Conservation (phyloP, 2,797 vertebrate genomes). For the Emydoidea blandingii region DNA sequence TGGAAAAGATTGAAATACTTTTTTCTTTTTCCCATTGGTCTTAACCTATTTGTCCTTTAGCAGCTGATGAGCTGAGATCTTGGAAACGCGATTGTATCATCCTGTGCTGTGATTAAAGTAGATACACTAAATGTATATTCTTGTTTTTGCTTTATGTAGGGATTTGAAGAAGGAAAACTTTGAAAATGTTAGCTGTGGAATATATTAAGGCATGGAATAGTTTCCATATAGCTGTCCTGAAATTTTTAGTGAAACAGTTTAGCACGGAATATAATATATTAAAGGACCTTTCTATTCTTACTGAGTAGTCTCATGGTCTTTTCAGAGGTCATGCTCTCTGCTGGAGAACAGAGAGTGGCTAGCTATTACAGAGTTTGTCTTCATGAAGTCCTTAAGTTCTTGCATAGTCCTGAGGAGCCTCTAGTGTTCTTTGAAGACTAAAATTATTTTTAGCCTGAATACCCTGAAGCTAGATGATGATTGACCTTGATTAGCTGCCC, state of each 20-base stretch:
- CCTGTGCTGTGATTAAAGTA: background rate
- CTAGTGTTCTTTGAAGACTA: background rate
- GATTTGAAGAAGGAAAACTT: background rate
- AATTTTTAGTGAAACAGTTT: background rate
- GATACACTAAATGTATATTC: background rate
- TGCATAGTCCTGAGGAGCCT: background rate
- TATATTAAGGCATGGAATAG: background rate
- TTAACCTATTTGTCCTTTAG: background rate
- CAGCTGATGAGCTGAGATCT: background rate
- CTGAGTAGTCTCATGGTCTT: background rate
- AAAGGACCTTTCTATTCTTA: background rate
- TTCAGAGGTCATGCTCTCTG: background rate
- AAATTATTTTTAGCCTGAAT: background rate
- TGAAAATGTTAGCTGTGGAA: background rate
- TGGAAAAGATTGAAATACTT: background rate
- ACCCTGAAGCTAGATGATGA: background rate
- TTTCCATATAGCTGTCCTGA: background rate
- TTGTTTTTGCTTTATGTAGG: background rate
- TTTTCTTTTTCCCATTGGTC: background rate
- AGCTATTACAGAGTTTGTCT: background rate
- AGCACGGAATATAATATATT: rapidly evolving
- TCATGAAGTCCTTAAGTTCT: background rate
- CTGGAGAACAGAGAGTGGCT: background rate
- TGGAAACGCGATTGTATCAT: background rate
- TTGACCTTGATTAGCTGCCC: background rate